Evolutionary conservation across 2,113 vertebrate genomes (phyloP), one percentile per base, ranked within the genome.

Genomic region (Cepphus grylle): DNA sequence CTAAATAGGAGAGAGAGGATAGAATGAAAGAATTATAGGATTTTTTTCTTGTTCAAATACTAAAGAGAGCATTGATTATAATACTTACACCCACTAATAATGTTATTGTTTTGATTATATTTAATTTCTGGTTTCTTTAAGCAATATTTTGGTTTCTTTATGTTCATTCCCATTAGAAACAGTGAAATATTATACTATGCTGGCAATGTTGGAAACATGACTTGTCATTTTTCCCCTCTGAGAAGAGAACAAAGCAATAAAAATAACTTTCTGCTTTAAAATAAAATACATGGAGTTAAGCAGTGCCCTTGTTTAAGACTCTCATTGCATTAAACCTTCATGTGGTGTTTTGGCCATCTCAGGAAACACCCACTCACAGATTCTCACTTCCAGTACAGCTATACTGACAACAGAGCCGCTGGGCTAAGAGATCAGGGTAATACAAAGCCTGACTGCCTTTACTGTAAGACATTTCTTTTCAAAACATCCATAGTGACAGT

Each of bases 291-390:
- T 6, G 17, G 23, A 21, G 18, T 70, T 74, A 62, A 88, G 42
- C 11, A 49, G 19, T 53, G 8, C 3, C 7, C 6, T 67, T 86
- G 5, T 65, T 91, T 36, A 62, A 66, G 8, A 59, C 5, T 7
- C 49, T 45, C n/a, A 52, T 42, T 55, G 25, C 12, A 38, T 8
- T 56, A 26, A 82, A 45, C 11, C 2, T 77, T 45, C 4, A 1
- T 30, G 36, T 55, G 21, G 8, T 85, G 22, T 58, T 82, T 76
- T 12, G 18, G 17, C 0, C 0, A 2, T 53, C 38, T 56, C 21
- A 58, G 52, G 23, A 72, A 27, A 85, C 3, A 4, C 9, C 11
- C 9, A 18, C 12, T 36, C 47, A 25, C 23, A 36, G 16, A 34
- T 42, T 91, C 22, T 87, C 27, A 38, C 40, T 53, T 25, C 11